Evolutionary conservation across 2,797 vertebrate species (phyloP).

Genomic region (Moxostoma hubbsi): DNA sequence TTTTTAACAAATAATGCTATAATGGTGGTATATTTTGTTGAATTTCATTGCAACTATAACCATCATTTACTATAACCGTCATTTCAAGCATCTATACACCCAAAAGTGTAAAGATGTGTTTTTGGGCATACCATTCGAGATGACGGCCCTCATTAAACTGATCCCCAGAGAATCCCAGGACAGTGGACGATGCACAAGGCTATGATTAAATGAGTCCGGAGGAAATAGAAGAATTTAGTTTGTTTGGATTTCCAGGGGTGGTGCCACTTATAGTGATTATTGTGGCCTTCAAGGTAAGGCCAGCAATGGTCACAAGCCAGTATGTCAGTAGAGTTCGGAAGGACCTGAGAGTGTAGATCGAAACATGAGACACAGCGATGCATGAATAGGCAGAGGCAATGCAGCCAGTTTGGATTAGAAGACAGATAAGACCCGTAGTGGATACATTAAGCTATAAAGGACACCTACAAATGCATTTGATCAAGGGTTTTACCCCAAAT

Average conservation of each 20-base stretch:
- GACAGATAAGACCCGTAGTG: conserved; percentile 51
- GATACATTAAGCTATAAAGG: conserved; percentile 48
- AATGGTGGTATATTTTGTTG: conserved; percentile 16
- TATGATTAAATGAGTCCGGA: background rate
- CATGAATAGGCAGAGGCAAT: conserved; percentile 41
- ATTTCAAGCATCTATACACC: too few species aligned
- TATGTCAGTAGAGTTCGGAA: conserved; percentile 36
- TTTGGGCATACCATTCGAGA: too few species aligned
- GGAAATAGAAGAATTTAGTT: conserved; percentile 15
- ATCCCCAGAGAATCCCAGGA: conserved; percentile 11
- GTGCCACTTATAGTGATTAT: conserved; percentile 8
- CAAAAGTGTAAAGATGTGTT: too few species aligned
- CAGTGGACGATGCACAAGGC: conserved; percentile 3
- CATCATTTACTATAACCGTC: too few species aligned
- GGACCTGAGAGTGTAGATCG: conserved; percentile 62
- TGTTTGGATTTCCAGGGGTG: conserved; percentile 22
- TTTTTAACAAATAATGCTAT: conserved; percentile 27
- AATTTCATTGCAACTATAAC: background rate
- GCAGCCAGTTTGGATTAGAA: conserved; percentile 51
- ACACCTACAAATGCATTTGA: conserved; percentile 45
- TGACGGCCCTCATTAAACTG: too few species aligned
- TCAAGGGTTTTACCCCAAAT: conserved; percentile 37
- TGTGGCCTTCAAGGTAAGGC: background rate
- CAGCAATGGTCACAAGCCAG: background rate
- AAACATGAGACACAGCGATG: conserved; percentile 47